Conservation (phyloP, 1,140 invertebrate species). For the Drosophila repletoides region DNA sequence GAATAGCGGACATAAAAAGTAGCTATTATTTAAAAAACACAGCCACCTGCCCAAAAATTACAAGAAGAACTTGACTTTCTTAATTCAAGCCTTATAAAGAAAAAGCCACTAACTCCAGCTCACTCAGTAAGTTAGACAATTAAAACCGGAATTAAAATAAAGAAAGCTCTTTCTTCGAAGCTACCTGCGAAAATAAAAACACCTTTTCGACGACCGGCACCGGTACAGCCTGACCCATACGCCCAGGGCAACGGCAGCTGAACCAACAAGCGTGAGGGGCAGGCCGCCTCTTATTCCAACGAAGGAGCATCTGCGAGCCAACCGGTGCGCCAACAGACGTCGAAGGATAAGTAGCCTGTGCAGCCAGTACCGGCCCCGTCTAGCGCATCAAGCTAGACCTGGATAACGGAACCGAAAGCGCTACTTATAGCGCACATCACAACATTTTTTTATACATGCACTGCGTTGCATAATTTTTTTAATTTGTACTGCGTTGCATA, state of each 20-base stretch:
- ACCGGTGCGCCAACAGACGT: no score
- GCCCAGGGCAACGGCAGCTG: neutral
- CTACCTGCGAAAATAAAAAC: neutral
- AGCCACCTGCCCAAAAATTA: neutral
- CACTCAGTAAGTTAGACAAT: neutral
- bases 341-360: no score
- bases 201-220: neutral
- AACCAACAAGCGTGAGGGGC: constrained; percentile 1
- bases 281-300: constrained; percentile 1
- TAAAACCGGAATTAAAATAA: no score
- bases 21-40: neutral
- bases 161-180: no score
- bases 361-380: no score
- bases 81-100: neutral
- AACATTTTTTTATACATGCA: no score
- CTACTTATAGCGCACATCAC: no score
- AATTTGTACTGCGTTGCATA: no score
- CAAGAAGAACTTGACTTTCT: neutral
- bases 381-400: no score
- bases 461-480: no score
- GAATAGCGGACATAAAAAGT: neutral
- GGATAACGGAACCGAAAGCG: no score
- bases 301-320: neutral
- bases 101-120: constrained; percentile 1
- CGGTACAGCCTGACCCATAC: neutral